phyloP scores from a whole-genome alignment of 2,888 invertebrate genomes.

The Hydroisotoma schaefferi region DNA sequence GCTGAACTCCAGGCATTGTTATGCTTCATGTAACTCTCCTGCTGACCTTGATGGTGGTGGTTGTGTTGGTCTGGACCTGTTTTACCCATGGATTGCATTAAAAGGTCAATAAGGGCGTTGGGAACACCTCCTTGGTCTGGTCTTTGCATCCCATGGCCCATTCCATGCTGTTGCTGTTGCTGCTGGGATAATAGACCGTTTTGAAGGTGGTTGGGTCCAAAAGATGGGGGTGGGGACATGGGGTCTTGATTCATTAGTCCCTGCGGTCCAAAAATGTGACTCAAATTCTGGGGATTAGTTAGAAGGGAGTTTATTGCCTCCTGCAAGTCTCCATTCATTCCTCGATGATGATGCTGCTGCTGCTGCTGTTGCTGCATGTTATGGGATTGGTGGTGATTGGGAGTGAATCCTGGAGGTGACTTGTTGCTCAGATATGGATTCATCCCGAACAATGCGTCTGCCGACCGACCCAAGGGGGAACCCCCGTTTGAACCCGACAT shows the following conservation, averaged over 20 bases:
- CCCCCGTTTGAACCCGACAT: conserved; percentile 41
- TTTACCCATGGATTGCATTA: conserved; percentile 48
- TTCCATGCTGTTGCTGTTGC: conserved; percentile 19
- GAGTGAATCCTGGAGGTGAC: conserved; percentile 44
- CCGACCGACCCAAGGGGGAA: conserved; percentile 42
- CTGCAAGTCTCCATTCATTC: conserved; percentile 50
- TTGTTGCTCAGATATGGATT: conserved; percentile 14
- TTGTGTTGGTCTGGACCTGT: conserved; percentile 27
- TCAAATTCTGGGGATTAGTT: conserved; percentile 51
- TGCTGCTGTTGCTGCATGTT: no score
- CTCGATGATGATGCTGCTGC: conserved; percentile 26
- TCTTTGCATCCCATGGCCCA: conserved; percentile 20
- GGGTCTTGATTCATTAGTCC: conserved; percentile 9
- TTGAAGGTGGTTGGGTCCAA: conserved; percentile 19
- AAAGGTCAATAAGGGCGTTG: conserved; percentile 45
- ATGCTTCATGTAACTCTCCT: conserved; percentile 33
- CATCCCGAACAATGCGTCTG: conserved; percentile 40
- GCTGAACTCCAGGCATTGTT: conserved; percentile 46
- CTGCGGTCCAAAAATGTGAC: conserved; percentile 50
- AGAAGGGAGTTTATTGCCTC: conserved; percentile 51
- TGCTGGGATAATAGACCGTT: conserved; percentile 37
- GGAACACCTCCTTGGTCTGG: conserved; percentile 40
- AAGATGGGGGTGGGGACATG: conserved; percentile 35
- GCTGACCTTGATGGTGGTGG: conserved; percentile 20
- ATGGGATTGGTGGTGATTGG: conserved; percentile 33